A percentile compares a stretch with the other conserved stretches of the same genome.
Evolutionary conservation across 2,888 invertebrate species (phyloP).

Genomic region (Ectemnius continuus): DNA sequence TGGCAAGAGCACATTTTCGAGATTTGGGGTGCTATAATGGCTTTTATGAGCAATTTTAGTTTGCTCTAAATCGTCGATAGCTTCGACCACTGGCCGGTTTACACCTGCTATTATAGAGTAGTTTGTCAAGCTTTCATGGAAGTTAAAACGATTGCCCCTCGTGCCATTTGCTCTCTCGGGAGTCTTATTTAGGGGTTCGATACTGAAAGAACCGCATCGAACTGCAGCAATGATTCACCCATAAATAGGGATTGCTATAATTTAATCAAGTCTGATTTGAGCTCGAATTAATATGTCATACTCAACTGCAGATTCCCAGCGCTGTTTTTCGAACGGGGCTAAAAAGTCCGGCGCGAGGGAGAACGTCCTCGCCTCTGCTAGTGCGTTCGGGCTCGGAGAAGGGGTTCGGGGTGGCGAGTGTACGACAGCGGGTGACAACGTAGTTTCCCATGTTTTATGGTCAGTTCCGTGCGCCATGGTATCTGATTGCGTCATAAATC

Average conservation of each 20-base stretch:
- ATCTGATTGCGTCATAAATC: constrained; percentile 76
- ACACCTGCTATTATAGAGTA: constrained; percentile 2
- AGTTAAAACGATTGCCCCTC: background rate
- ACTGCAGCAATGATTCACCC: no score
- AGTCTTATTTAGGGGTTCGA: background rate
- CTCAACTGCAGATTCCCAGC: no score
- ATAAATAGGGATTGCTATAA: no score
- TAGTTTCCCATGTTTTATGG: constrained; percentile 74
- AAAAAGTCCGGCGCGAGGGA: constrained; percentile 32
- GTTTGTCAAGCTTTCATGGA: constrained; percentile 1
- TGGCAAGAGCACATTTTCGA: background rate
- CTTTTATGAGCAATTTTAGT: background rate
- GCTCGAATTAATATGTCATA: no score
- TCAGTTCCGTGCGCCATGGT: constrained; percentile 72
- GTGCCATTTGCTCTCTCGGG: background rate
- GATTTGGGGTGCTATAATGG: background rate
- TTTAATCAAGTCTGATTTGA: no score
- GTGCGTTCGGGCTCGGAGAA: no score
- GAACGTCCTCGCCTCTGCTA: background rate
- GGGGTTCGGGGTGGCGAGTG: constrained; percentile 49
- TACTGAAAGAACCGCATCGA: no score
- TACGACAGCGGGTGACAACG: constrained; percentile 69
- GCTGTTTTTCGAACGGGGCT: constrained; percentile 21
- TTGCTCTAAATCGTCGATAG: background rate
- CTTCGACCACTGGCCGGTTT: background rate